Percentiles rank a stretch among this genome's conserved stretches.
These are phyloP conservation scores for Cyclargus thomasi DNA, from an alignment of 1,140 invertebrate species.

Conservation along the genomic window DNA sequence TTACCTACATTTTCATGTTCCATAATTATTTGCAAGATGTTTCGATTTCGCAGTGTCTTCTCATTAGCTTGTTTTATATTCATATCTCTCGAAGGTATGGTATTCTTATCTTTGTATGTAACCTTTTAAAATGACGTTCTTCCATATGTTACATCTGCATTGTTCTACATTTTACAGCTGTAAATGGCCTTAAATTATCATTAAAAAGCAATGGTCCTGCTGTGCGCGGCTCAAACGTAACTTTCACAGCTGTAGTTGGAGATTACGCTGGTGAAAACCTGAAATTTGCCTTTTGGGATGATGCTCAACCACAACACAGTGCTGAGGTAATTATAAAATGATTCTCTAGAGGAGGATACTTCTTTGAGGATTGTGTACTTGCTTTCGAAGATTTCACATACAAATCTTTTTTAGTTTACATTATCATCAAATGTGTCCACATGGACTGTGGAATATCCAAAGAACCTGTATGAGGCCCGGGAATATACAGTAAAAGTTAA, in stretches of 20 bases:
- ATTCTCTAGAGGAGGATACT: too few species aligned
- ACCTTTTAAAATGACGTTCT: background rate
- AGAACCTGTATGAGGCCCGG: conserved; percentile 74
- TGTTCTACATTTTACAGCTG: conserved; percentile 37
- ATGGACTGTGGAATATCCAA: conserved; percentile 79
- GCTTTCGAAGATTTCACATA: too few species aligned
- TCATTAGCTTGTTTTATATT: background rate
- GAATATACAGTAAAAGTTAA: conserved; percentile 77
- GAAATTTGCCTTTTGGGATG: conserved; percentile 69
- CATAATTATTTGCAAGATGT: background rate
- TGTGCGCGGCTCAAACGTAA: conserved; percentile 79
- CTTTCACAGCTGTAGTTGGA: conserved; percentile 78
- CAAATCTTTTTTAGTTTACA: conserved; percentile 42
- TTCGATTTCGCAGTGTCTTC: background rate
- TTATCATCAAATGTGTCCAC: conserved; percentile 43
- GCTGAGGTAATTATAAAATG: conserved; percentile 56
- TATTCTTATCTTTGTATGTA: too few species aligned
- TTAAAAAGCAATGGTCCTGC: conserved; percentile 77
- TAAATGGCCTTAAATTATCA: conserved; percentile 45
- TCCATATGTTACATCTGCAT: background rate
- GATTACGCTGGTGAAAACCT: conserved; percentile 53
- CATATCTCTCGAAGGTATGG: background rate
- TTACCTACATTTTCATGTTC: background rate
- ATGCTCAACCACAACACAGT: conserved; percentile 72
- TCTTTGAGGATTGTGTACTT: too few species aligned